Percentiles rank a stretch among this genome's conserved stretches.
Evolutionary conservation across 1,140 invertebrate species (phyloP).

Genomic region (Heliconius melpomene): DNA sequence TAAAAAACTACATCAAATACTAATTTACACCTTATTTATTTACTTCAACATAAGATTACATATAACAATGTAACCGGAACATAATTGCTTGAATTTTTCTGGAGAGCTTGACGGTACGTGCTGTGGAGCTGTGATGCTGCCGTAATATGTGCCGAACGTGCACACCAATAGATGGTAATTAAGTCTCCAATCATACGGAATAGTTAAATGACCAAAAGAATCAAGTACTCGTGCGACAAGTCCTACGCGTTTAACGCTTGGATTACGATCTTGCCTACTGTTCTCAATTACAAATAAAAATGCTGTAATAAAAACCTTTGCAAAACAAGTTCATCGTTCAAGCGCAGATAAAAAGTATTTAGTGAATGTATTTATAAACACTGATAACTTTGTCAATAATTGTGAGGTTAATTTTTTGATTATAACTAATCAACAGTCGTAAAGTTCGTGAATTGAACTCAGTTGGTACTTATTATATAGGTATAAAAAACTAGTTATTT

Average conservation of each 20-base stretch:
- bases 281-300: slow-evolving; percentile 19
- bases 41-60: slow-evolving; percentile 47
- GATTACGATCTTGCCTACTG: slow-evolving; percentile 17
- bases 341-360: slow-evolving; percentile 28
- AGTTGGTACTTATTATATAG: not conserved
- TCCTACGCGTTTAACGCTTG: slow-evolving; percentile 27
- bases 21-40: not conserved
- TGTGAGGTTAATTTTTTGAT: slow-evolving; percentile 23
- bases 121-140: slow-evolving; percentile 49
- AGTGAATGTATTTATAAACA: slow-evolving; percentile 41
- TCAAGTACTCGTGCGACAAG: slow-evolving; percentile 25
- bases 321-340: slow-evolving; percentile 13
- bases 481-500: not conserved
- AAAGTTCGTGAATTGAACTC: not conserved
- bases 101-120: slow-evolving; percentile 41
- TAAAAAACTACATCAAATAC: not conserved
- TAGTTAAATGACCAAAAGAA: slow-evolving; percentile 40
- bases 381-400: slow-evolving; percentile 38
- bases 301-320: slow-evolving; percentile 1
- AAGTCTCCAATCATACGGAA: slow-evolving; percentile 49
- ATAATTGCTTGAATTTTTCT: slow-evolving; percentile 39
- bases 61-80: slow-evolving; percentile 39
- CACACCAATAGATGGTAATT: slow-evolving; percentile 72
- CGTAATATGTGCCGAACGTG: slow-evolving; percentile 51
- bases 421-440: slow-evolving; percentile 19